Evolutionary conservation across 1,140 invertebrate species (phyloP).

Genomic region (Drosophila nikananu): DNA sequence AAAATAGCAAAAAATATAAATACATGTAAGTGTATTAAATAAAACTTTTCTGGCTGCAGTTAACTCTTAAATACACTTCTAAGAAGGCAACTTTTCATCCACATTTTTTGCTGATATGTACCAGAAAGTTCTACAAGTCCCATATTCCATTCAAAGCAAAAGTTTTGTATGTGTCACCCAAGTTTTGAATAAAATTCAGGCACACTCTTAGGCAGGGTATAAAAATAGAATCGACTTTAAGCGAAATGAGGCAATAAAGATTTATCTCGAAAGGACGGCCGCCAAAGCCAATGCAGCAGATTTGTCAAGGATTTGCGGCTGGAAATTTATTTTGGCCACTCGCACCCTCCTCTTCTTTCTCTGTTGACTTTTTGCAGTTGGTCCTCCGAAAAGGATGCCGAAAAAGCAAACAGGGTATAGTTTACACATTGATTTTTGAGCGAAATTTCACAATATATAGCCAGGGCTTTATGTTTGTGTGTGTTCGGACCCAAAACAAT

Average conservation of each 20-base stretch:
- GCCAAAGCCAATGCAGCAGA: constrained; percentile 75
- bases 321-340: constrained; percentile 73
- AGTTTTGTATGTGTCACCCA: not conserved
- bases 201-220: constrained; percentile 35
- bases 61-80: constrained; percentile 12
- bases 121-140: constrained; percentile 1
- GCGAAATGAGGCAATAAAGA: constrained; percentile 82
- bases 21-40: constrained; percentile 26
- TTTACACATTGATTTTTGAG: constrained; percentile 56
- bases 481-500: constrained; percentile 22
- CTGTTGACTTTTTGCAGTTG: constrained; percentile 24
- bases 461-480: constrained; percentile 1
- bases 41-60: not conserved
- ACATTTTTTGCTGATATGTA: constrained; percentile 8
- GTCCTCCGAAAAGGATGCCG: constrained; percentile 23
- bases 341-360: constrained; percentile 30
- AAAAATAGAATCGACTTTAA: constrained; percentile 71
- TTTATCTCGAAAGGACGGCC: constrained; percentile 63
- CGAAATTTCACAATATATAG: constrained; percentile 33
- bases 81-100: not conserved
- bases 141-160: not conserved
- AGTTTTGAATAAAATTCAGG: not conserved
- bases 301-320: constrained; percentile 80
- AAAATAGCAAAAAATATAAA: constrained; percentile 21
- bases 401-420: constrained; percentile 39